phyloP scores from a whole-genome alignment of 1,140 invertebrate species.

The Coenobita brevimanus region DNA sequence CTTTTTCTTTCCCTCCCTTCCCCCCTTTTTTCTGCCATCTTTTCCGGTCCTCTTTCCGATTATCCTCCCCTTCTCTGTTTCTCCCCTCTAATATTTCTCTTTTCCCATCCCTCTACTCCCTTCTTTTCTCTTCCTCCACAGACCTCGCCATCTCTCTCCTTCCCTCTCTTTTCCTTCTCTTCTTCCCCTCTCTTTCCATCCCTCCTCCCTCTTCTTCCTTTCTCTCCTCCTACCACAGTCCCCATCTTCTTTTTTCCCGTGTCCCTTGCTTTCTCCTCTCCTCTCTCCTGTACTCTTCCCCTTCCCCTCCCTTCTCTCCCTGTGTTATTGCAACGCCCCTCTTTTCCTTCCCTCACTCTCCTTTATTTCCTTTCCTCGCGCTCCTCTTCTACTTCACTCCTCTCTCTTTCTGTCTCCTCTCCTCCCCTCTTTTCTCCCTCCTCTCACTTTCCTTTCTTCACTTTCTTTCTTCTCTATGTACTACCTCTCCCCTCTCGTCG shows the following conservation, averaged over 20 bases:
- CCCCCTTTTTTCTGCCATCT: too few species aligned
- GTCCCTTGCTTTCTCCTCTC: not conserved
- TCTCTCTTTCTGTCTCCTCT: too few species aligned
- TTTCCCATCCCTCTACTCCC: not conserved
- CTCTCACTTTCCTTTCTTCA: not conserved
- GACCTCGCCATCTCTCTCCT: not conserved
- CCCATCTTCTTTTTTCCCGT: not conserved
- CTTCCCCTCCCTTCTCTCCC: not conserved
- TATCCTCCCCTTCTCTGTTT: too few species aligned
- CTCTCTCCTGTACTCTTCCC: not conserved
- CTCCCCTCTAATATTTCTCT: not conserved
- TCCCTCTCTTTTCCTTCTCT: not conserved
- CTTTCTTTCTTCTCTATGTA: not conserved
- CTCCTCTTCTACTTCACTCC: too few species aligned
- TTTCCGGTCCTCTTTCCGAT: too few species aligned
- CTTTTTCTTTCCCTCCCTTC: not conserved
- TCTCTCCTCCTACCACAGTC: not conserved
- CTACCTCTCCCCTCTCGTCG: not conserved
- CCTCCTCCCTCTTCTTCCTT: not conserved
- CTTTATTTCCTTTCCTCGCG: too few species aligned
- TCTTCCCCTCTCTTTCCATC: not conserved
- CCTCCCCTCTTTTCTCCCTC: not conserved
- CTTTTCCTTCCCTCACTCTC: too few species aligned
- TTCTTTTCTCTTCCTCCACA: not conserved
- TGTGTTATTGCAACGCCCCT: too few species aligned